phyloP scores from a whole-genome alignment of 1,140 invertebrate species.

The Drosophila nigromelanica region DNA sequence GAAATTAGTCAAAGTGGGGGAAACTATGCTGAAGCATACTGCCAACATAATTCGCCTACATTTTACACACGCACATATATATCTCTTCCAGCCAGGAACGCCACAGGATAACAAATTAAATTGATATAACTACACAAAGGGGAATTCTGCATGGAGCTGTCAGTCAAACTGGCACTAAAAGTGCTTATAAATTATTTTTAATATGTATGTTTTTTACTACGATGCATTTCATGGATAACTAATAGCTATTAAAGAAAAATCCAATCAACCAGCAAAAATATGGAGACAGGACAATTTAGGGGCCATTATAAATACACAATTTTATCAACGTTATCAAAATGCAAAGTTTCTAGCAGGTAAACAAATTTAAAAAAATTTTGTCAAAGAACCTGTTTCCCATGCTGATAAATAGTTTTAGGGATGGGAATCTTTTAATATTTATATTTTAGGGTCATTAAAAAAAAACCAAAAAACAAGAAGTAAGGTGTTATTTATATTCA shows the following conservation, averaged over 20 bases:
- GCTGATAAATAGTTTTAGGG: neutral
- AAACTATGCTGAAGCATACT: slow-evolving; percentile 29
- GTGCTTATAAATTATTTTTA: slow-evolving; percentile 15
- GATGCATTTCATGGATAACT: slow-evolving; percentile 1
- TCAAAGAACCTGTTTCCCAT: slow-evolving; percentile 3
- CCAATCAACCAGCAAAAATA: slow-evolving; percentile 16
- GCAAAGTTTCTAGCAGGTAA: neutral
- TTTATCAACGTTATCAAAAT: slow-evolving; percentile 6
- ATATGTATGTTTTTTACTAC: neutral
- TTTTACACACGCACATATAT: neutral
- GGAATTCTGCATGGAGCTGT: neutral
- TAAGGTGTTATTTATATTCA: neutral
- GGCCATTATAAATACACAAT: neutral
- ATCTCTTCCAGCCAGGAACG: slow-evolving; percentile 7
- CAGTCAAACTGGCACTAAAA: slow-evolving; percentile 13
- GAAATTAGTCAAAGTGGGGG: slow-evolving; percentile 34
- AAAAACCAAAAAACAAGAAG: no score
- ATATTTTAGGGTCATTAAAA: no score
- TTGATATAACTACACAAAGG: neutral
- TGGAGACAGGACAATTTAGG: neutral
- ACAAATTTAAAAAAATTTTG: neutral
- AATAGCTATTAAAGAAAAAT: slow-evolving; percentile 4
- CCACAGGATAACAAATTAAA: slow-evolving; percentile 20
- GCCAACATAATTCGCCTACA: slow-evolving; percentile 11
- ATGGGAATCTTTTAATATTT: neutral